Percentiles rank a stretch among this genome's conserved stretches.
Conservation (phyloP, 2,888 invertebrate genomes). For the Scaptomyza flava region DNA sequence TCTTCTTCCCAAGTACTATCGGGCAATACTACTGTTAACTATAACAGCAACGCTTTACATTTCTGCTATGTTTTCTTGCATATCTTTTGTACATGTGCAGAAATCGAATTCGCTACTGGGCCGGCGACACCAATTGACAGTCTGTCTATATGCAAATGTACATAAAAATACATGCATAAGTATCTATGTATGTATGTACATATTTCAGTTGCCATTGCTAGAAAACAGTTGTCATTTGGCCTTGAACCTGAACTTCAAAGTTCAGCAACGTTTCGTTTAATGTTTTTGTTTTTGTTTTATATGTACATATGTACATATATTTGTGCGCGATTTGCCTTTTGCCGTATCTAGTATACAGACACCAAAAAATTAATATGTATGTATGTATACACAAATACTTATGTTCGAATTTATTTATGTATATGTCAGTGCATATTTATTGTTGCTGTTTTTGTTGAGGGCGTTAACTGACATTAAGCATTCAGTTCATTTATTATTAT, state of each 20-base stretch:
- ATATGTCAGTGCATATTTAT: not conserved
- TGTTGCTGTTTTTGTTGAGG: constrained; percentile 6
- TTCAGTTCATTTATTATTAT: constrained; percentile 14
- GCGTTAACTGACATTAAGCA: constrained; percentile 43
- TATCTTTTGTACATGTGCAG: not conserved
- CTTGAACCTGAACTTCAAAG: constrained; percentile 71
- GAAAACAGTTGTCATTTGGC: constrained; percentile 67
- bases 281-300: constrained; percentile 2
- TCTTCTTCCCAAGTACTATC: too few relatives aligned
- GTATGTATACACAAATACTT: not conserved
- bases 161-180: not conserved
- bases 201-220: constrained; percentile 37
- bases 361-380: not conserved
- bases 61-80: not conserved
- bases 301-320: constrained; percentile 13
- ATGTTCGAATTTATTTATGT: not conserved
- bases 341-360: constrained; percentile 7
- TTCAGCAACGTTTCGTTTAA: constrained; percentile 44
- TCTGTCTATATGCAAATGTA: not conserved
- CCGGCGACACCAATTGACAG: not conserved
- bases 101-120: constrained; percentile 3
- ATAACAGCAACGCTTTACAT: not conserved
- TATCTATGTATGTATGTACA: not conserved
- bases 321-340: constrained; percentile 49
- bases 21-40: not conserved